Evolutionary conservation across 2,113 vertebrate genomes (phyloP), one percentile per base, ranked within the genome.

Genomic region (Rhipidura dahli): DNA sequence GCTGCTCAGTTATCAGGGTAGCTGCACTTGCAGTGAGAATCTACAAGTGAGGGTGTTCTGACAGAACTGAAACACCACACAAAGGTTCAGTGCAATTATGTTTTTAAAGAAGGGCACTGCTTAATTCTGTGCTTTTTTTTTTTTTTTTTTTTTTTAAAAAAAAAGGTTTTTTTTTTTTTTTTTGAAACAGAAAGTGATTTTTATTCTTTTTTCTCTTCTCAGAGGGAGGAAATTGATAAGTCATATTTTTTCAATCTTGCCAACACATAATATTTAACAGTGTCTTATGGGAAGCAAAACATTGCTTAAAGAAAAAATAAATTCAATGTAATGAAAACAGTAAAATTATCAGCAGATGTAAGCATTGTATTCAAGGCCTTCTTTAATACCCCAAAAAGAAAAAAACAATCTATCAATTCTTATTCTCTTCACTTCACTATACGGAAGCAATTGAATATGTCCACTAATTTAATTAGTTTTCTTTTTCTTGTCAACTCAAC

Each of bases 81-180:
- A 4, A 44, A 75, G 2, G 11, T 44, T 81, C 26, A 54, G 8
- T 37, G 13, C 24, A 53, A 40, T 50, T n/a, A 44, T 47, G 7
- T 5, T 57, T 8, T 64, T 60, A 35, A 90, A 63, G 5, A 84
- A 65, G 7, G 7, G 3, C 9, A 51, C 19, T 47, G 11, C 40
- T 87, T 60, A 72, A 68, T 18, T 21, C 23, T 17, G 6, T 31
- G 10, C 3, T 11, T 70, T 82, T 56, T 40, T 65, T 87, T 83
- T 92, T 61, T 65, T 87, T 83, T 92, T 61, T 65, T 87, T 83
- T 92, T 61, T n/a, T n/a, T n/a, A n/a, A n/a, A n/a, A n/a, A n/a
- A n/a, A n/a, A n/a, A n/a, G n/a, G n/a, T n/a, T n/a, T 11, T 70
- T 82, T 56, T 40, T 11, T 70, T 82, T 56, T 40, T 65, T 87